Conservation (phyloP, 2,113 vertebrate species). For the Bambusicola thoracicus region DNA sequence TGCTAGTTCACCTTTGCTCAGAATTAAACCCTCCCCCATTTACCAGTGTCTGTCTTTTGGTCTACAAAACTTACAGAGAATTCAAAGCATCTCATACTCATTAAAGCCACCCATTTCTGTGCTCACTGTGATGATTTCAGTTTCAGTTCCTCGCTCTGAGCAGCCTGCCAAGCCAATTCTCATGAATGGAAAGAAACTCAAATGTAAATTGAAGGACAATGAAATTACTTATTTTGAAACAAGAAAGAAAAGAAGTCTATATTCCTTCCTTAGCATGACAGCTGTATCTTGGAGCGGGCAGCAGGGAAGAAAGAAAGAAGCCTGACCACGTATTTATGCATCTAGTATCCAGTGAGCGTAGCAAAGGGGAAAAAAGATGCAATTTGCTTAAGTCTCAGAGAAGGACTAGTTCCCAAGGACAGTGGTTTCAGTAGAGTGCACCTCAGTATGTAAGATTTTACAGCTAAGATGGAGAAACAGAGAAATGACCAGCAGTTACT, state of each 20-base stretch:
- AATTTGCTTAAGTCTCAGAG: background rate
- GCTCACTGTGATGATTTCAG: background rate
- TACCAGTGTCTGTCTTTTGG: background rate
- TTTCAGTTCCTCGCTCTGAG: background rate
- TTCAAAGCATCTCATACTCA: background rate
- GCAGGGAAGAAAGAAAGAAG: background rate
- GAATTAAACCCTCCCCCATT: background rate
- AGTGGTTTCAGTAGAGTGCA: background rate
- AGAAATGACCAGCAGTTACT: background rate
- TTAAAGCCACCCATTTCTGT: background rate
- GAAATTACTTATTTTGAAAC: background rate
- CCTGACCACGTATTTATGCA: background rate
- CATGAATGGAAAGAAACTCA: background rate
- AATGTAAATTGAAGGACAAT: background rate
- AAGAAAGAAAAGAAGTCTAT: background rate
- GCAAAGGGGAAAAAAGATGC: background rate
- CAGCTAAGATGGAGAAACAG: background rate
- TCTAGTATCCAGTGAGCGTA: background rate
- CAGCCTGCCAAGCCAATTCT: background rate
- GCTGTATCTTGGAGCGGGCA: background rate
- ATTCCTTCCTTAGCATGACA: background rate
- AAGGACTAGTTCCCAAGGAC: background rate
- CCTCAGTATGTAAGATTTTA: background rate
- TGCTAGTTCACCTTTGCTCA: background rate
- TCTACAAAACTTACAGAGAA: rapidly evolving